A percentile compares a stretch with the other conserved stretches of the same genome.
Conservation (phyloP, 2,113 vertebrate genomes). For the Gavialis gangeticus region DNA sequence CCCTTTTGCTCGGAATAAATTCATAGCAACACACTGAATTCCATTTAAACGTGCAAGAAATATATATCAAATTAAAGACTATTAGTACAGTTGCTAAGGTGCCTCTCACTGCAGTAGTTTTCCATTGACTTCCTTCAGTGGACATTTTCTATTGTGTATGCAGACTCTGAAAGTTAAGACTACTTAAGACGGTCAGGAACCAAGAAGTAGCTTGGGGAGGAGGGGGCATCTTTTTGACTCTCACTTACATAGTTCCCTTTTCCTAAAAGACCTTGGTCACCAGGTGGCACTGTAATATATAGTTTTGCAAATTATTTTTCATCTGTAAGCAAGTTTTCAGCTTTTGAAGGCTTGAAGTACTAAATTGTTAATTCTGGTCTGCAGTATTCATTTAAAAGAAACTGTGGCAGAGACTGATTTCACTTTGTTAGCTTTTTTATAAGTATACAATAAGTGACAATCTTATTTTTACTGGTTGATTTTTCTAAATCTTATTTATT, state of each 20-base stretch:
- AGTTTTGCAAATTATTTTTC: not conserved
- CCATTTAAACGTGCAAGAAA: not conserved
- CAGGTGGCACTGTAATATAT: not conserved
- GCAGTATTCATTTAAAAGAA: not conserved
- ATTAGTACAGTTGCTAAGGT: not conserved
- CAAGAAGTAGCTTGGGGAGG: not conserved
- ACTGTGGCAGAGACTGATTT: not conserved
- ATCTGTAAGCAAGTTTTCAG: not conserved
- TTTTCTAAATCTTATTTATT: not conserved
- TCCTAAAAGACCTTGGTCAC: not conserved
- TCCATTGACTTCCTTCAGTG: not conserved
- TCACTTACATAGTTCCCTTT: fast-evolving
- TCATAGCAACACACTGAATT: not conserved
- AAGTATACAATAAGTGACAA: no score
- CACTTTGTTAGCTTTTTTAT: no score
- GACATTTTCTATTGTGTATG: not conserved
- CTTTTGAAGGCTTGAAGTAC: not conserved
- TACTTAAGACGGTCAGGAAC: not conserved
- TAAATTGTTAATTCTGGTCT: not conserved
- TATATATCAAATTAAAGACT: not conserved
- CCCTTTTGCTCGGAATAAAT: not conserved
- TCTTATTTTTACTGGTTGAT: no score
- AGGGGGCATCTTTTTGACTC: not conserved
- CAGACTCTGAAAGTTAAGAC: not conserved
- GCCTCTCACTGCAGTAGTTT: not conserved